Evolutionary conservation across 2,113 vertebrate genomes (phyloP).

Genomic region (Mystacornis crossleyi): DNA sequence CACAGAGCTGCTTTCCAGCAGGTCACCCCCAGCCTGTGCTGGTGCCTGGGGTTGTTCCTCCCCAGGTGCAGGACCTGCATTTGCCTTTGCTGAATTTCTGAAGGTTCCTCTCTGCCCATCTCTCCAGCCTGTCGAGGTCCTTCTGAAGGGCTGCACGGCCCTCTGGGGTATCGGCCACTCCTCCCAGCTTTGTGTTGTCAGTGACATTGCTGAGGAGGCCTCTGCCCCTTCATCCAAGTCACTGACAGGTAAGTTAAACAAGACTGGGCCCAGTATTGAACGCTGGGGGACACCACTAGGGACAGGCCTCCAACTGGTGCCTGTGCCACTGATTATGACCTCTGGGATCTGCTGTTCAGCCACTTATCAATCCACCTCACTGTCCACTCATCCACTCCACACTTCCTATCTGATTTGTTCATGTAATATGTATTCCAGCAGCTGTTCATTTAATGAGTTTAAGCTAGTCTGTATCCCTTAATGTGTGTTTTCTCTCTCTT

Average conservation of each 20-base stretch:
- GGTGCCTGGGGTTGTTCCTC: not conserved
- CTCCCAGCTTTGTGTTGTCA: not conserved
- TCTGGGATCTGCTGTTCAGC: not conserved
- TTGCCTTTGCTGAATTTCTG: not conserved
- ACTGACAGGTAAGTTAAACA: not conserved
- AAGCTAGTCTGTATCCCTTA: not conserved
- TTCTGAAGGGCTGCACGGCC: not conserved
- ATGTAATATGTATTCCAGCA: not conserved
- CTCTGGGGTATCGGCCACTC: not conserved
- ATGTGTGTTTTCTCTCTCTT: not conserved
- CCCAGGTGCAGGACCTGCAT: not conserved
- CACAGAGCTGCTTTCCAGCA: not conserved
- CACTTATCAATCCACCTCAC: not conserved
- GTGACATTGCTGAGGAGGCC: not conserved
- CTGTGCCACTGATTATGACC: not conserved
- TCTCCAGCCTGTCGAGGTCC: not conserved
- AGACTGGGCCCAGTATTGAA: accelerated
- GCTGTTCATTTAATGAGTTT: not conserved
- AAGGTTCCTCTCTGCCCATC: not conserved
- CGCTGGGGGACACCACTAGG: accelerated
- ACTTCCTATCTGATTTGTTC: not conserved
- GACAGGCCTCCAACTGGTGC: accelerated
- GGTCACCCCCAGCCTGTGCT: not conserved
- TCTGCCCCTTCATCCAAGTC: not conserved
- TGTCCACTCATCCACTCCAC: not conserved